These are phyloP conservation scores for Crotalus helleri DNA, from an alignment of 2,113 vertebrate species.

Conservation along the genomic window DNA sequence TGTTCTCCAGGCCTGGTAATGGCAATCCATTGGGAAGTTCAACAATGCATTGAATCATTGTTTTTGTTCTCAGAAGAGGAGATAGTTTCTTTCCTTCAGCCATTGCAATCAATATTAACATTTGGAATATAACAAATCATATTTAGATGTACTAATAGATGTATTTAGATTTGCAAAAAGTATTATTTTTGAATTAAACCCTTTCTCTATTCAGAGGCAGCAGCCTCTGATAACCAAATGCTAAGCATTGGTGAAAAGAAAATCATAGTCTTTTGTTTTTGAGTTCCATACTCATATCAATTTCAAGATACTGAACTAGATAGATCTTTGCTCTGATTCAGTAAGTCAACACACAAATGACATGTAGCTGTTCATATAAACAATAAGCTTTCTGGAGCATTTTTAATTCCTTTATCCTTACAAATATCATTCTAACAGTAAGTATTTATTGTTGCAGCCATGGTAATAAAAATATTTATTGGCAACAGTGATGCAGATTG, in stretches of 20 bases:
- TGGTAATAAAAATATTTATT: conserved; percentile 40
- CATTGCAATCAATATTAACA: background rate
- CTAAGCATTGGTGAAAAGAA: too few species aligned
- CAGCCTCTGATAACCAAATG: background rate
- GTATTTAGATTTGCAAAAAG: background rate
- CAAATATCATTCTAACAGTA: conserved; percentile 27
- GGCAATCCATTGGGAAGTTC: background rate
- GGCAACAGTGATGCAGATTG: conserved; percentile 28
- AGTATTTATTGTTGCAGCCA: conserved; percentile 52
- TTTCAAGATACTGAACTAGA: background rate
- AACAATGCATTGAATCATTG: background rate
- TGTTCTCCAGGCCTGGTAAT: background rate
- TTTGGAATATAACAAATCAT: background rate
- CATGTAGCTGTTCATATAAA: conserved; percentile 5
- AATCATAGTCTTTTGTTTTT: background rate
- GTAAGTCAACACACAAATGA: conserved; percentile 26
- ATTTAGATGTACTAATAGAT: background rate
- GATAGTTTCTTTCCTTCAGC: background rate
- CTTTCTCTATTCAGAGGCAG: background rate
- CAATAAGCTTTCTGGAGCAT: conserved; percentile 44
- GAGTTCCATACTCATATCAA: background rate
- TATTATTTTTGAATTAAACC: background rate
- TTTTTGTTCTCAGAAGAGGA: background rate
- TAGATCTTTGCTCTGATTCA: background rate
- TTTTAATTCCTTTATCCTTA: conserved; percentile 42